A percentile compares a stretch with the other conserved stretches of the same genome.
Conservation (phyloP, 2,888 invertebrate genomes). For the Molorchus minor region DNA sequence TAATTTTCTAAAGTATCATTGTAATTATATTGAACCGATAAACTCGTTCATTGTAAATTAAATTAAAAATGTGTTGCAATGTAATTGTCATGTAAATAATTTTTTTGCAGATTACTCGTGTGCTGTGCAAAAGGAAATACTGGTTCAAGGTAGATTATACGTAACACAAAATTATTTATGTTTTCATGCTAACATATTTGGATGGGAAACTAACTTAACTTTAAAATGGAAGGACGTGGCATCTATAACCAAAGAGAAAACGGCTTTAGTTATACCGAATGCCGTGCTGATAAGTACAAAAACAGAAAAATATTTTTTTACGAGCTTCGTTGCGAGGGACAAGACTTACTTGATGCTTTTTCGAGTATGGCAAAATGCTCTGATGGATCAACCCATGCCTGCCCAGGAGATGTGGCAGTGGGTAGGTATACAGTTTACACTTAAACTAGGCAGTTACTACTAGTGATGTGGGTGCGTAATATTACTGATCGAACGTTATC, state of each 20-base stretch:
- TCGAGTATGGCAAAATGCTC: slow-evolving; percentile 94
- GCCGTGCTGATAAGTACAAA: slow-evolving; percentile 88
- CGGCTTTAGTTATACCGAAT: slow-evolving; percentile 94
- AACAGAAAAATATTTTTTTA: slow-evolving; percentile 89
- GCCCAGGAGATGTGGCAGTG: slow-evolving; percentile 88
- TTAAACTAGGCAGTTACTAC: no score
- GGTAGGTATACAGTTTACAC: no score
- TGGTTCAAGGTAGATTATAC: slow-evolving; percentile 95
- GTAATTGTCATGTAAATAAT: no score
- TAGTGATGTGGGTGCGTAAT: no score
- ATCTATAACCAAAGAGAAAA: slow-evolving; percentile 94
- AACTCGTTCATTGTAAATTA: no score
- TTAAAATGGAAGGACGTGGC: slow-evolving; percentile 91
- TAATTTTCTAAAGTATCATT: no score
- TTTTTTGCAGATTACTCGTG: slow-evolving; percentile 89
- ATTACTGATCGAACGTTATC: no score
- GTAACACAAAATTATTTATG: slow-evolving; percentile 95
- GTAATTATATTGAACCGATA: no score
- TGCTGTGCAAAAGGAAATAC: slow-evolving; percentile 94
- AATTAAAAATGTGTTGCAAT: no score
- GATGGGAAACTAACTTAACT: slow-evolving; percentile 93
- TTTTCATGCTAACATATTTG: slow-evolving; percentile 97
- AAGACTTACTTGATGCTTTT: slow-evolving; percentile 95
- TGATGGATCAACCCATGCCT: slow-evolving; percentile 87
- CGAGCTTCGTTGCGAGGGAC: slow-evolving; percentile 93